Evolutionary conservation across 1,140 invertebrate genomes (phyloP).

Genomic region (Drosophila melanica): DNA sequence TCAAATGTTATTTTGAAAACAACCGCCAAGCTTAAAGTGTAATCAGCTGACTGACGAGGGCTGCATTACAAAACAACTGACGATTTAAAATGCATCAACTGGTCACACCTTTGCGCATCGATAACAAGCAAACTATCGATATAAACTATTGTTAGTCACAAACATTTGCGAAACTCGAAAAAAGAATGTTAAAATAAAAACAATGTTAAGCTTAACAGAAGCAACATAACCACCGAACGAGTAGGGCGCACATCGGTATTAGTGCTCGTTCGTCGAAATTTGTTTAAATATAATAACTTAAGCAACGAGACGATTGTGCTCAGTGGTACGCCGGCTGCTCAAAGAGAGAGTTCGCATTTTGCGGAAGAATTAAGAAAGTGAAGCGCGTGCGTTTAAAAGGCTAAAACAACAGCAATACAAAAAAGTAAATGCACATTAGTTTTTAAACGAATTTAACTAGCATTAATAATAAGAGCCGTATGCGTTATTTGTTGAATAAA

Average conservation of each 20-base stretch:
- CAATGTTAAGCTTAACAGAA: slow-evolving; percentile 45
- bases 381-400: slow-evolving; percentile 42
- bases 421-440: slow-evolving; percentile 40
- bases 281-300: slow-evolving; percentile 47
- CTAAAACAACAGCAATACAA: slow-evolving; percentile 2
- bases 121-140: slow-evolving; percentile 4
- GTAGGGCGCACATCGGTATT: slow-evolving; percentile 29
- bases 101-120: slow-evolving; percentile 16
- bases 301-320: slow-evolving; percentile 40
- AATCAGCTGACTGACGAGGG: slow-evolving; percentile 31
- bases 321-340: slow-evolving; percentile 52
- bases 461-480: slow-evolving; percentile 17
- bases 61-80: not conserved
- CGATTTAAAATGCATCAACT: not conserved
- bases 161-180: slow-evolving; percentile 12
- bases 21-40: not conserved
- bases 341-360: slow-evolving; percentile 46
- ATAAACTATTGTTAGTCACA: not conserved
- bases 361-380: slow-evolving; percentile 19
- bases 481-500: slow-evolving; percentile 27
- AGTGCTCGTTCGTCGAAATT: slow-evolving; percentile 32
- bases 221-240: slow-evolving; percentile 33
- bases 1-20: not conserved
- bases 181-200: slow-evolving; percentile 35
- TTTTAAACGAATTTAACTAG: slow-evolving; percentile 17